Evolutionary conservation across 2,888 invertebrate genomes (phyloP).

Genomic region (Cheilosia vulpina): DNA sequence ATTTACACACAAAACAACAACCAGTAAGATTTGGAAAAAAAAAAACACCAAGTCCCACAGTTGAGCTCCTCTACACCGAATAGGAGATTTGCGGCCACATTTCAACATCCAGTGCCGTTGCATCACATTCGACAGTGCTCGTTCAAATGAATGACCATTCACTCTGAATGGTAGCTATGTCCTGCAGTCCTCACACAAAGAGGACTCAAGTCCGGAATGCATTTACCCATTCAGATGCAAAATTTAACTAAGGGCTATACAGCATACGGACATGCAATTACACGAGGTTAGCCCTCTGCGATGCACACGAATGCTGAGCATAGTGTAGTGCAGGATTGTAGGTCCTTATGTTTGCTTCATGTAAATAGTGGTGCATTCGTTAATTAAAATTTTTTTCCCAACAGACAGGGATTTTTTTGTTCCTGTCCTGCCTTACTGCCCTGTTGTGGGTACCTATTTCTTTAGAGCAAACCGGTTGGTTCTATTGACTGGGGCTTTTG

Average conservation of each 20-base stretch:
- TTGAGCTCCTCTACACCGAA: neutral
- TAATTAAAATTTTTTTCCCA: constrained; percentile 60
- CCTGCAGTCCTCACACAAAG: constrained; percentile 28
- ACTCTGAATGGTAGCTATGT: constrained; percentile 39
- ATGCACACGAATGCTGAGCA: constrained; percentile 4
- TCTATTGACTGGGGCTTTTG: constrained; percentile 11
- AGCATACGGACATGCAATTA: constrained; percentile 66
- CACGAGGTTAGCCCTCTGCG: constrained; percentile 40
- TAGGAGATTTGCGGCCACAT: constrained; percentile 30
- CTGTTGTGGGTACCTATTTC: constrained; percentile 29
- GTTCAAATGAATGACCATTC: constrained; percentile 62
- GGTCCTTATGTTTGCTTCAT: constrained; percentile 48
- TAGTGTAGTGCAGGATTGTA: neutral
- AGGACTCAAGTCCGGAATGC: constrained; percentile 27
- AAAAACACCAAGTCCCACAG: neutral
- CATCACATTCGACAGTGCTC: constrained; percentile 33
- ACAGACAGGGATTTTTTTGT: constrained; percentile 31
- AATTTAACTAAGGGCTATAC: constrained; percentile 46
- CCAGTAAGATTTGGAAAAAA: neutral
- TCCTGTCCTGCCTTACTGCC: neutral
- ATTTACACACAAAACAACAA: neutral
- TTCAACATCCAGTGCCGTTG: constrained; percentile 50
- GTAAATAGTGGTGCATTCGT: constrained; percentile 62
- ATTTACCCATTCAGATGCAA: constrained; percentile 63
- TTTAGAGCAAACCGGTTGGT: neutral